These are phyloP conservation scores for Rousettus madagascariensis DNA, from an alignment of 2,797 vertebrate genomes.

Conservation along the genomic window DNA sequence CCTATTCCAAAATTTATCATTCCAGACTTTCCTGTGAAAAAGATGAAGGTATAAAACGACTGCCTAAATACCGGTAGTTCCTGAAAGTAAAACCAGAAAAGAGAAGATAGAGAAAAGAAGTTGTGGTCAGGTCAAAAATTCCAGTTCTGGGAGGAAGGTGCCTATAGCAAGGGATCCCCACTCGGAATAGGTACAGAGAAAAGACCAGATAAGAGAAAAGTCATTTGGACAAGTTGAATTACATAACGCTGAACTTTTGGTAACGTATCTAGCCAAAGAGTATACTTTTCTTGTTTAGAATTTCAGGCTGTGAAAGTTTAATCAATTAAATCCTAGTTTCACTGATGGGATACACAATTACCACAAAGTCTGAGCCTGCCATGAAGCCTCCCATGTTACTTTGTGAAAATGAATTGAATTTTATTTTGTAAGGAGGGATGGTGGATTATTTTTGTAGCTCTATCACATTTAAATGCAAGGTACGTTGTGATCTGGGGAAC, in stretches of 20 bases:
- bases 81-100: background rate
- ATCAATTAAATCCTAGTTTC: background rate
- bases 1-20: background rate
- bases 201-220: background rate
- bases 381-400: background rate
- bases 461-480: background rate
- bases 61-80: background rate
- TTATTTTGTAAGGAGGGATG: background rate
- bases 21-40: background rate
- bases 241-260: background rate
- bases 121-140: background rate
- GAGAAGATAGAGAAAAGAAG: background rate
- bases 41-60: background rate
- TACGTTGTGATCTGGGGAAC: background rate
- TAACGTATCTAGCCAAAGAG: background rate
- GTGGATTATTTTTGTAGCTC: background rate
- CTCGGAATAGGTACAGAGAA: background rate
- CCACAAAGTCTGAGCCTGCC: background rate
- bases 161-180: background rate
- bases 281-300: constrained; percentile 21
- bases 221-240: background rate
- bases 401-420: constrained; percentile 5
- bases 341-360: background rate
- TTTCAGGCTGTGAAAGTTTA: background rate
- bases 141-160: background rate